Conservation (phyloP, 2,888 invertebrate genomes). For the Xanthia icteritia region DNA sequence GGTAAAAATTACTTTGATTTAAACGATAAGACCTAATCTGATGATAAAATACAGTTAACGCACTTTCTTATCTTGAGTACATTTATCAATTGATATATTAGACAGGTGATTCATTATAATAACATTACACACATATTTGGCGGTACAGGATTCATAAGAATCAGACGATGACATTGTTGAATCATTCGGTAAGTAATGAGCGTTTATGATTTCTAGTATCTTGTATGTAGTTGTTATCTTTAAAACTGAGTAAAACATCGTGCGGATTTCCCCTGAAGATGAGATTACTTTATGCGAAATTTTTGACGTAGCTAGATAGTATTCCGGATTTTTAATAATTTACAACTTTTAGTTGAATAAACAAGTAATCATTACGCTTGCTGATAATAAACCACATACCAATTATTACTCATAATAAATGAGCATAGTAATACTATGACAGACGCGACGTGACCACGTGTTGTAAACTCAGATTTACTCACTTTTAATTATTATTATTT, state of each 20-base stretch:
- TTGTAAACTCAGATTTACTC: not conserved
- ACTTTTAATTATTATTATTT: conserved; percentile 6
- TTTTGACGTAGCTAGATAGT: not conserved
- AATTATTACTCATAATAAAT: not conserved
- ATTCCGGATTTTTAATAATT: not conserved
- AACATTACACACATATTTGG: conserved; percentile 31
- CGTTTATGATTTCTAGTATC: conserved; percentile 18
- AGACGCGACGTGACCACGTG: not conserved
- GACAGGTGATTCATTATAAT: conserved; percentile 55
- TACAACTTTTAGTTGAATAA: not conserved
- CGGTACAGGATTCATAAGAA: conserved; percentile 24
- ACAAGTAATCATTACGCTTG: not conserved
- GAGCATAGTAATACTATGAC: not conserved
- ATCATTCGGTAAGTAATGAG: conserved; percentile 47
- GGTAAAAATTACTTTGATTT: conserved; percentile 30
- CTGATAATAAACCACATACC: not conserved
- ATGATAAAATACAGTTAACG: conserved; percentile 36
- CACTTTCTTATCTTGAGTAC: conserved; percentile 43
- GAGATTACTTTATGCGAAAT: conserved; percentile 5
- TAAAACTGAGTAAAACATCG: not conserved
- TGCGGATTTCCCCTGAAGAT: not conserved
- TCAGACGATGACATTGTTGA: conserved; percentile 41
- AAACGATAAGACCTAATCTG: conserved; percentile 35
- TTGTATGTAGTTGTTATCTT: conserved; percentile 11
- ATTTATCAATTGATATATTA: conserved; percentile 41